Evolutionary conservation across 1,140 invertebrate genomes (phyloP).

Genomic region (Theocolax elegans): DNA sequence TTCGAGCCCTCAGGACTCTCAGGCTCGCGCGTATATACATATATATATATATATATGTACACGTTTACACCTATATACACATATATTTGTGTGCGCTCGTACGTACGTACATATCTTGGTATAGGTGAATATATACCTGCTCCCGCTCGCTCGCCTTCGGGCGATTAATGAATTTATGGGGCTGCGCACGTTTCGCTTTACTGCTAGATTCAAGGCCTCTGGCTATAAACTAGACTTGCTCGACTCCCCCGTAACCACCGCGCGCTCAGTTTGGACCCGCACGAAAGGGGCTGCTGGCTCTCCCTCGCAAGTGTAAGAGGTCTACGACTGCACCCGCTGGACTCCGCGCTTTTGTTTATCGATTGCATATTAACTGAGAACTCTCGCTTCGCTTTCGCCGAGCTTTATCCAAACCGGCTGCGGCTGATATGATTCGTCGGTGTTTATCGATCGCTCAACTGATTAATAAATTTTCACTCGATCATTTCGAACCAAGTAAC

Average conservation of each 20-base stretch:
- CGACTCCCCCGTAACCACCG: constrained; percentile 47
- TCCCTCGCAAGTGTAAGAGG: not conserved
- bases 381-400: too few species aligned
- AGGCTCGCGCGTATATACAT: constrained; percentile 37
- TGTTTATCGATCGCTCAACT: too few species aligned
- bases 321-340: constrained; percentile 43
- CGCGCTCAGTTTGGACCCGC: constrained; percentile 44
- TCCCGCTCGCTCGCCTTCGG: constrained; percentile 43
- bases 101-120: not conserved
- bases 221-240: constrained; percentile 60
- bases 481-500: too few species aligned
- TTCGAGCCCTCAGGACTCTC: constrained; percentile 38
- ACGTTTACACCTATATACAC: not conserved
- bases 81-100: not conserved
- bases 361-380: constrained; percentile 45
- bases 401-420: too few species aligned
- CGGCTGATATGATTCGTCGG: too few species aligned
- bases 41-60: too few species aligned
- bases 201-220: constrained; percentile 54
- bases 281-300: not conserved
- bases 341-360: constrained; percentile 44
- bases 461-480: too few species aligned
- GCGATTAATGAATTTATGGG: constrained; percentile 62
- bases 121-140: too few species aligned
- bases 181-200: constrained; percentile 56